Evolutionary conservation across 1,140 invertebrate species (phyloP).

Genomic region (Caligus rogercresseyi): DNA sequence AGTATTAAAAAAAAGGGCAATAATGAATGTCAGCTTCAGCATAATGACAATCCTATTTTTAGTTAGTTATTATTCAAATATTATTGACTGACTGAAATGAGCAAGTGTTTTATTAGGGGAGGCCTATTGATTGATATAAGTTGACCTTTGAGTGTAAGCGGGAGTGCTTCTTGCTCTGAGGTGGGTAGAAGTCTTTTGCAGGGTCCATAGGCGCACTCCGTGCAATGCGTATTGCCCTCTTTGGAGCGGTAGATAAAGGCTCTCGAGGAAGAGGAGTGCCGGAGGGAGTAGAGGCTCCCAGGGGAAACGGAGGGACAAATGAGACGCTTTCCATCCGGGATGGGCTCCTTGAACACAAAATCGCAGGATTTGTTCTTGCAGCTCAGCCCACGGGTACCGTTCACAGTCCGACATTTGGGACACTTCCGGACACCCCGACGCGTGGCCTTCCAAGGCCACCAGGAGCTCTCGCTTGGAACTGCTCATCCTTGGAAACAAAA

Average conservation of each 20-base stretch:
- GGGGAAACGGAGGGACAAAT: background rate
- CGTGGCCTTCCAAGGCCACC: constrained; percentile 46
- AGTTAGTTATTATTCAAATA: too few species aligned
- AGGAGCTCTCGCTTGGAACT: constrained; percentile 27
- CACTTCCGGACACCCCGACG: constrained; percentile 51
- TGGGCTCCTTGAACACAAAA: background rate
- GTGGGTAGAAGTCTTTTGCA: background rate
- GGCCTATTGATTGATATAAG: background rate
- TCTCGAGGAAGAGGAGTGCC: background rate
- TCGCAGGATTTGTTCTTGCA: constrained; percentile 49
- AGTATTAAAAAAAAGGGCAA: too few species aligned
- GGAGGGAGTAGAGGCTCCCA: background rate
- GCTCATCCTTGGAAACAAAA: too few species aligned
- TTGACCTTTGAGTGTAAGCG: background rate
- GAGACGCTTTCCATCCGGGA: background rate
- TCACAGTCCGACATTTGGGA: constrained; percentile 55
- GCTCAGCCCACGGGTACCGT: constrained; percentile 49
- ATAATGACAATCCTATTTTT: too few species aligned
- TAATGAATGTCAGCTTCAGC: too few species aligned
- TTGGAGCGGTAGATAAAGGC: background rate
- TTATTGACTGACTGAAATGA: too few species aligned
- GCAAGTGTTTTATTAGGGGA: too few species aligned
- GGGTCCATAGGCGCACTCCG: background rate
- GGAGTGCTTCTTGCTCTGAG: background rate
- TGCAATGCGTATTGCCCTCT: background rate